These are phyloP conservation scores for Odontomachus brunneus DNA, from an alignment of 1,140 invertebrate species.

Conservation along the genomic window DNA sequence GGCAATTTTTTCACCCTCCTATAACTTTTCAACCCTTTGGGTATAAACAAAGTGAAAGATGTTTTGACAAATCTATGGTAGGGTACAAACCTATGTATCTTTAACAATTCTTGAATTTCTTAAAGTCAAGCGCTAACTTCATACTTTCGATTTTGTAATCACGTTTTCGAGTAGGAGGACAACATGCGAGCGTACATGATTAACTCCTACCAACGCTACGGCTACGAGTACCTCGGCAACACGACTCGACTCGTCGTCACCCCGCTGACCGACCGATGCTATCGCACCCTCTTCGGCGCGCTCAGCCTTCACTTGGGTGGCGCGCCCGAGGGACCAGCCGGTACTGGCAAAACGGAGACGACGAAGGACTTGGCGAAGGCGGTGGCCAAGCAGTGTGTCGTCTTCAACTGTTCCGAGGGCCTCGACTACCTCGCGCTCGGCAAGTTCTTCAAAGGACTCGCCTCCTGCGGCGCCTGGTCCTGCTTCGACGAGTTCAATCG, in stretches of 20 bases:
- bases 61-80: too few relatives aligned
- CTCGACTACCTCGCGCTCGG: conserved; percentile 97
- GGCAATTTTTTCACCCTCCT: too few relatives aligned
- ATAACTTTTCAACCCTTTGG: too few relatives aligned
- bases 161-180: conserved; percentile 84
- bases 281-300: conserved; percentile 96
- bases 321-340: conserved; percentile 97
- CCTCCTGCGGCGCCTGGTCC: conserved; percentile 98
- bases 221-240: conserved; percentile 98
- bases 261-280: conserved; percentile 96
- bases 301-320: conserved; percentile 94
- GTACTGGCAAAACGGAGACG: conserved; percentile 98
- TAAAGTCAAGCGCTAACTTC: too few relatives aligned
- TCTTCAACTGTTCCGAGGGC: conserved; percentile 98
- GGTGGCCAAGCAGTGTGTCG: conserved; percentile 97
- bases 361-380: conserved; percentile 98
- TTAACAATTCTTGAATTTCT: too few relatives aligned
- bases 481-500: conserved; percentile 98
- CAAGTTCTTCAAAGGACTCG: conserved; percentile 98
- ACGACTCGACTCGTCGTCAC: conserved; percentile 95
- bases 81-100: too few relatives aligned
- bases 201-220: conserved; percentile 95
- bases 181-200: conserved; percentile 93
- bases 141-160: too few relatives aligned
- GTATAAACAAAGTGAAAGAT: too few relatives aligned